Conservation (phyloP, 2,888 invertebrate species). For the Pristionchus maxplancki region DNA sequence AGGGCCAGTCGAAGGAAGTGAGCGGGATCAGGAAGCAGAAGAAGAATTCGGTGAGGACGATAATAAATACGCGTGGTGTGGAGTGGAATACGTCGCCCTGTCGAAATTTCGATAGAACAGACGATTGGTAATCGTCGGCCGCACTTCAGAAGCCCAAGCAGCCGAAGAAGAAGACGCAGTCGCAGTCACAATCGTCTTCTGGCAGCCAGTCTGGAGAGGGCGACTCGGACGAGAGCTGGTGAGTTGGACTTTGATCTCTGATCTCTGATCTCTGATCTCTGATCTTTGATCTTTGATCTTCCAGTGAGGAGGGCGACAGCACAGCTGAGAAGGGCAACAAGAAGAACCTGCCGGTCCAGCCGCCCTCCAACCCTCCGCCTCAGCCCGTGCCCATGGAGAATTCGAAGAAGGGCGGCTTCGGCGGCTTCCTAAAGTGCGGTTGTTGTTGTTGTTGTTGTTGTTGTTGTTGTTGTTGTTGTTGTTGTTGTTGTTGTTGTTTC, state of each 20-base stretch:
- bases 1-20: not conserved
- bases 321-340: not conserved
- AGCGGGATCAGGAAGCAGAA: not conserved
- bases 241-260: not conserved
- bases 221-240: not conserved
- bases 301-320: not conserved
- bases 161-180: not conserved
- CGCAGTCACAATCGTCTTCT: not conserved
- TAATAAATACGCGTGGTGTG: too few relatives aligned
- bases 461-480: too few relatives aligned
- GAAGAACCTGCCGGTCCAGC: not conserved
- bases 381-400: not conserved
- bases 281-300: not conserved
- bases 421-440: not conserved
- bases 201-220: not conserved
- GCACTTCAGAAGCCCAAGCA: not conserved
- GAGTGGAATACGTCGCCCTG: too few relatives aligned
- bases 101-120: too few relatives aligned
- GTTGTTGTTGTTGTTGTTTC: too few relatives aligned
- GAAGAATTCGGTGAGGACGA: not conserved
- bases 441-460: too few relatives aligned
- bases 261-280: not conserved
- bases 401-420: not conserved
- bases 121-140: too few relatives aligned
- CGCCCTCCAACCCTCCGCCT: not conserved